Conservation (phyloP, 2,797 vertebrate genomes). For the Leptoclinus maculatus region DNA sequence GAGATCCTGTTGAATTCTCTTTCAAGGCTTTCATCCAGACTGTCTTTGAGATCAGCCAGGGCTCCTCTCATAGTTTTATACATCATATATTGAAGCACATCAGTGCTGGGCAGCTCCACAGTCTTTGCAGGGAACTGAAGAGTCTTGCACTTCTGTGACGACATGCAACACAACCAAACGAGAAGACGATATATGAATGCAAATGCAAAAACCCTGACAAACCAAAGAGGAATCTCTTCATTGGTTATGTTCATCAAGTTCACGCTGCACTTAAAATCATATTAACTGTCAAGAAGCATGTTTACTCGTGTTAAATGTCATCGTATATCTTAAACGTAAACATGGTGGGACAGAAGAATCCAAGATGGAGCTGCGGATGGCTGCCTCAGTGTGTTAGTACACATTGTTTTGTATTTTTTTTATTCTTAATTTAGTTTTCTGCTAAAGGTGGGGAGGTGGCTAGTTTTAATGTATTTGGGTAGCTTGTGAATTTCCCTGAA, state of each 20-base stretch:
- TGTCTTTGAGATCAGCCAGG: slow-evolving; percentile 71
- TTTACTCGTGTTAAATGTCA: not conserved
- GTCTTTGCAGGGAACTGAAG: slow-evolving; percentile 63
- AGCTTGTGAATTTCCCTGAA: not conserved
- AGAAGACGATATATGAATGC: slow-evolving; percentile 10
- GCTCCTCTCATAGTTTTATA: slow-evolving; percentile 73
- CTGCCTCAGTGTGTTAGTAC: too few relatives aligned
- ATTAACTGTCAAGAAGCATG: not conserved
- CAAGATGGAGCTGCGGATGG: too few relatives aligned
- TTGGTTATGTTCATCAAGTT: not conserved
- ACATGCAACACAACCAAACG: slow-evolving; percentile 16
- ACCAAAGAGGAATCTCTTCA: not conserved
- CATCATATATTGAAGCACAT: slow-evolving; percentile 77
- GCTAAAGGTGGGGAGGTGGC: not conserved
- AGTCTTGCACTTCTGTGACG: slow-evolving; percentile 71
- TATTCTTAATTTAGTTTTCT: not conserved
- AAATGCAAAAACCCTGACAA: not conserved
- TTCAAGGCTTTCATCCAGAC: slow-evolving; percentile 70
- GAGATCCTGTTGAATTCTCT: slow-evolving; percentile 76
- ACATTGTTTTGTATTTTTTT: not conserved
- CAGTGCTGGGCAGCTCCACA: slow-evolving; percentile 71
- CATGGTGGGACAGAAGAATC: not conserved
- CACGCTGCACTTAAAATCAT: not conserved
- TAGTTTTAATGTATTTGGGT: not conserved
- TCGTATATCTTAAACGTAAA: not conserved